Conservation (phyloP, 2,888 invertebrate species). For the Pilophorus perplexus region DNA sequence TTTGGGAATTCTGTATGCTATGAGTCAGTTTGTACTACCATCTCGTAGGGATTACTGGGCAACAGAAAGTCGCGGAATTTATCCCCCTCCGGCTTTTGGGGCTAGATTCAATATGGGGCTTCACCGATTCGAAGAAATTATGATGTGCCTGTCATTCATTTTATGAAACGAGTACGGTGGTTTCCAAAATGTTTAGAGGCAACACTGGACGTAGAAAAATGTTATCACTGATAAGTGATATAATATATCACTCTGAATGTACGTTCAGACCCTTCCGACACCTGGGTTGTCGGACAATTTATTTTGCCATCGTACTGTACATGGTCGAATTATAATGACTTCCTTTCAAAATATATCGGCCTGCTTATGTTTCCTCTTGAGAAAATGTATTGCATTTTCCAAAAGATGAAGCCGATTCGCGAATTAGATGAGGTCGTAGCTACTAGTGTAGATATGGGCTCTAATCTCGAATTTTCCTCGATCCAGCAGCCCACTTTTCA, state of each 20-base stretch:
- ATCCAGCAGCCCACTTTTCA: not conserved
- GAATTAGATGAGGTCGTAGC: not conserved
- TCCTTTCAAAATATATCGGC: not conserved
- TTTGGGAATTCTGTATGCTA: no score
- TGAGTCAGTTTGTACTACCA: no score
- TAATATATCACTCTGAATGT: not conserved
- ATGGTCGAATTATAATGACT: not conserved
- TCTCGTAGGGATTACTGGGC: no score
- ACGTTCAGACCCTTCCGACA: not conserved
- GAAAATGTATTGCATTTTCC: not conserved
- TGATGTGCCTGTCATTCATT: not conserved
- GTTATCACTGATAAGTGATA: not conserved
- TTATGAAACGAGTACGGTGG: no score
- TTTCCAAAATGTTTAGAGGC: no score
- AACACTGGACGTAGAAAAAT: no score
- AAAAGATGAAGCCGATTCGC: not conserved
- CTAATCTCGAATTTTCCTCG: not conserved
- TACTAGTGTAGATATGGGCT: not conserved
- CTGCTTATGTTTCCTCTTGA: not conserved
- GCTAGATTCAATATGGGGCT: no score
- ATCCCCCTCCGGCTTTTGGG: no score
- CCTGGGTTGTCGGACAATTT: constrained; percentile 5
- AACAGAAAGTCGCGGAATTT: no score
- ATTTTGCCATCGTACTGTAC: not conserved
- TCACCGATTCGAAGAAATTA: no score